Base-by-base conservation (phyloP, 2,888 invertebrate genomes). In the Silvanus unidentatus region DNA sequence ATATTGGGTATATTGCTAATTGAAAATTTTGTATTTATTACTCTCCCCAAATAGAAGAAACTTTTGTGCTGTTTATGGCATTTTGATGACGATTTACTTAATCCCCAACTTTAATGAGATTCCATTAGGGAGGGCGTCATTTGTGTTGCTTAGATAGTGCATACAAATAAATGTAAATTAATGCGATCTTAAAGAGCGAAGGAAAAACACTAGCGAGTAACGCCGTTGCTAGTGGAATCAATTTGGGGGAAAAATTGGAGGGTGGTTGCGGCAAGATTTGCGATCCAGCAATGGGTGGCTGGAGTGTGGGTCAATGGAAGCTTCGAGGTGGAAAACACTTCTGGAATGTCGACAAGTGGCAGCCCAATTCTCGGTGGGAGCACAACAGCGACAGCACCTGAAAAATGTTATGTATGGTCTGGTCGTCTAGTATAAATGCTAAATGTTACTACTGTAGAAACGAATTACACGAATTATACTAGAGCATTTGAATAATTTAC, bases 261-360 rank as follows among this genome's bases (percentile, higher is more conserved):
- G n/a, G n/a, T n/a, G n/a, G n/a, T n/a, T n/a, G n/a, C n/a, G n/a
- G n/a, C n/a, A n/a, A n/a, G n/a, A n/a, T n/a, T n/a, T n/a, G n/a
- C n/a, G n/a, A n/a, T n/a, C n/a, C n/a, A n/a, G n/a, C n/a, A 22
- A 8, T 22, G 22, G 8, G 8, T 3, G 4, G 22, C 3, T 22
- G 22, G 3, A 22, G 22, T 22, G 22, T 22, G 22, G 22, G 22
- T 8, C 22, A 8, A 22, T 8, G 22, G 38, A 8, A 38, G 29
- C 43, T 39, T 13, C 10, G 43, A 30, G 42, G 42, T 41, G 8
- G 29, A 14, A 37, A 42, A 41, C 45, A 41, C 29, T 45, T 41
- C 45, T 42, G 45, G 40, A 45, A 41, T 41, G 41, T 41, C 45
- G 40, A 45, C 40, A 45, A 45, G 41, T 41, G 39, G 45, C 39